Percentiles rank a stretch among this genome's conserved stretches.
These are phyloP conservation scores for Abramis brama DNA, from an alignment of 2,113 vertebrate species.

Conservation along the genomic window DNA sequence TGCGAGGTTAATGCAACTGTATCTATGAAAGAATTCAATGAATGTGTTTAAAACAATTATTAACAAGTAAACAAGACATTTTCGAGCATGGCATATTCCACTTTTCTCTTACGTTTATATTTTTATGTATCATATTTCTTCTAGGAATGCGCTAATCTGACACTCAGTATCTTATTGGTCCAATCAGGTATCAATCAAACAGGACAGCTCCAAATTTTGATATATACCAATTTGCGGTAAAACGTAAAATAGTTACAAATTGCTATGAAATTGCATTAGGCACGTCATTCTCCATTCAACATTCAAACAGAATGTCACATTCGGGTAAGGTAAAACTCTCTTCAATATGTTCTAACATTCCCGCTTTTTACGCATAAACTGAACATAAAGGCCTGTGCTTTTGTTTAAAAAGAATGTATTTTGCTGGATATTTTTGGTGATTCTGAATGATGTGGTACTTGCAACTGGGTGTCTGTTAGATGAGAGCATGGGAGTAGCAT, in stretches of 20 bases:
- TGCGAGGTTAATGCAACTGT: no score
- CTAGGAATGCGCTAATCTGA: not conserved
- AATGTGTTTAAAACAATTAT: not conserved
- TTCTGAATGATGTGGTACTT: not conserved
- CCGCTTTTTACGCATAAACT: not conserved
- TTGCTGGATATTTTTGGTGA: not conserved
- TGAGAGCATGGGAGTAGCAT: not conserved
- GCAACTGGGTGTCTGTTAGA: not conserved
- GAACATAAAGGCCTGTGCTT: not conserved
- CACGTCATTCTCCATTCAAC: not conserved
- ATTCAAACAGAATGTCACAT: not conserved
- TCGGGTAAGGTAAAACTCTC: not conserved
- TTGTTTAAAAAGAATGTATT: not conserved
- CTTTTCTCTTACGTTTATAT: not conserved
- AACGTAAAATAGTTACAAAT: no score
- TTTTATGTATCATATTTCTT: not conserved
- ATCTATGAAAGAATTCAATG: no score
- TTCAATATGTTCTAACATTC: not conserved
- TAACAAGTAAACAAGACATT: not conserved
- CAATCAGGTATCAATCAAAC: not conserved
- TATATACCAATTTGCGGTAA: not conserved
- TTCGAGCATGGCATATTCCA: not conserved
- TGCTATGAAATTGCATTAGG: not conserved
- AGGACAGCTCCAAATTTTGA: not conserved
- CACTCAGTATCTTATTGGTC: not conserved